phyloP scores from a whole-genome alignment of 23 tunicate genomes.

The Trididemnum miniatum region DNA sequence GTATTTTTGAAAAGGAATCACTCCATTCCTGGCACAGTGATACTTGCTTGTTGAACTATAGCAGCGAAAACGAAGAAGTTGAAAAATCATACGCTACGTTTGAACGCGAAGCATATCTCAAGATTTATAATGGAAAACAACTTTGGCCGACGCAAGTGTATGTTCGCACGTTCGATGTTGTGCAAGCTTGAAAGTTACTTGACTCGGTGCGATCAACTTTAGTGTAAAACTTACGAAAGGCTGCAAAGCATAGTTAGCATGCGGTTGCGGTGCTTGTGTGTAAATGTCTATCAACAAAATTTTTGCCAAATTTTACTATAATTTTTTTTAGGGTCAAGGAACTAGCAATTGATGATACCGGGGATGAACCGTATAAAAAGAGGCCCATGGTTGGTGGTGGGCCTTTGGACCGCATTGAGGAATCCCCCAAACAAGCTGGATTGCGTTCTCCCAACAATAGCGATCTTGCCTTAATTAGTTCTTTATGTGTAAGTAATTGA shows the following conservation, averaged over 20 bases:
- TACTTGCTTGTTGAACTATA: conserved; percentile 6
- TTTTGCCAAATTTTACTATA: no score
- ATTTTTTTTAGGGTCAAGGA: conserved; percentile 60
- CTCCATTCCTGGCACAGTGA: conserved; percentile 18
- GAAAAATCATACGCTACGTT: no score
- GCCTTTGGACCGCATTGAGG: conserved; percentile 39
- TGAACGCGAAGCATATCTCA: no score
- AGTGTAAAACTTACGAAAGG: no score
- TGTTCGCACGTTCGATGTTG: background rate
- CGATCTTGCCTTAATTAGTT: conserved; percentile 65
- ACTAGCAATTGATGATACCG: conserved; percentile 45
- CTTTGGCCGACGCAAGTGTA: background rate
- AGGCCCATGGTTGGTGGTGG: conserved; percentile 28
- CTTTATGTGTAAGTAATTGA: conserved; percentile 59
- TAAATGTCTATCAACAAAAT: no score
- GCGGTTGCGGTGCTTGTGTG: no score
- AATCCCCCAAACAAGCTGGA: conserved; percentile 17
- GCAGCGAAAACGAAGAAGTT: conserved; percentile 14
- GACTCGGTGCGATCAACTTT: no score
- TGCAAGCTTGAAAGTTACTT: no score
- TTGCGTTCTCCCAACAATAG: conserved; percentile 57
- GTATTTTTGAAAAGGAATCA: no score
- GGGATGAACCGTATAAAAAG: conserved; percentile 55
- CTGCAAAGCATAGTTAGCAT: no score
- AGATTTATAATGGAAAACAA: background rate